Conservation (phyloP, 2,797 vertebrate genomes). For the Lindbergichthys nudifrons region DNA sequence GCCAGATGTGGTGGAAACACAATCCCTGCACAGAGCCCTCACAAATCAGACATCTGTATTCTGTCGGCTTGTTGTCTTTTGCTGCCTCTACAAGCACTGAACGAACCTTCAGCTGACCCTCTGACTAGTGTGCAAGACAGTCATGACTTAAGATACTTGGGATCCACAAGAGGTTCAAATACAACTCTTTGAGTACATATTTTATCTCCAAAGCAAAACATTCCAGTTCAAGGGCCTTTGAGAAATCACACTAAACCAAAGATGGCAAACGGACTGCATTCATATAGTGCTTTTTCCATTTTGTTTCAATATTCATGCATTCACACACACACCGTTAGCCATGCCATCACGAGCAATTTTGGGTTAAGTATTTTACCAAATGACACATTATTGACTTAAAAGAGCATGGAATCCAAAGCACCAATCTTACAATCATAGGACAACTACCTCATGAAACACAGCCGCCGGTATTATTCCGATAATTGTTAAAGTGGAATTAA, state of each 20-base stretch:
- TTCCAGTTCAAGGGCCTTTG: not conserved
- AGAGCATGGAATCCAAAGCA: no score
- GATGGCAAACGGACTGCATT: not conserved
- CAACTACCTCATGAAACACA: no score
- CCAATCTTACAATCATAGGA: no score
- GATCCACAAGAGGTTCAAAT: constrained; percentile 18
- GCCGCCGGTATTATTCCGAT: no score
- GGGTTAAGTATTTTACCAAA: no score
- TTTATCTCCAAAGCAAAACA: not conserved
- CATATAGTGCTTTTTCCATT: no score
- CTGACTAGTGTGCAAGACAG: constrained; percentile 22
- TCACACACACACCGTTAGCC: no score
- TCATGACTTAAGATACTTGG: constrained; percentile 1
- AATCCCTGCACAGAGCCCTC: not conserved
- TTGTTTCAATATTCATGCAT: no score
- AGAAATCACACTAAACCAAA: not conserved
- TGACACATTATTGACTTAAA: no score
- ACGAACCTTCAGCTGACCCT: constrained; percentile 18
- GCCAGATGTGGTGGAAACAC: constrained; percentile 41
- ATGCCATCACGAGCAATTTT: no score
- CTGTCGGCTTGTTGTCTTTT: not conserved
- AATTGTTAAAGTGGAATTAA: no score
- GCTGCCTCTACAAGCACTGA: constrained; percentile 3
- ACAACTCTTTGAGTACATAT: constrained; percentile 7
- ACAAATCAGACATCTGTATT: constrained; percentile 44